These are phyloP conservation scores for Heliangelus exortis DNA, from an alignment of 2,797 vertebrate genomes.

Conservation along the genomic window DNA sequence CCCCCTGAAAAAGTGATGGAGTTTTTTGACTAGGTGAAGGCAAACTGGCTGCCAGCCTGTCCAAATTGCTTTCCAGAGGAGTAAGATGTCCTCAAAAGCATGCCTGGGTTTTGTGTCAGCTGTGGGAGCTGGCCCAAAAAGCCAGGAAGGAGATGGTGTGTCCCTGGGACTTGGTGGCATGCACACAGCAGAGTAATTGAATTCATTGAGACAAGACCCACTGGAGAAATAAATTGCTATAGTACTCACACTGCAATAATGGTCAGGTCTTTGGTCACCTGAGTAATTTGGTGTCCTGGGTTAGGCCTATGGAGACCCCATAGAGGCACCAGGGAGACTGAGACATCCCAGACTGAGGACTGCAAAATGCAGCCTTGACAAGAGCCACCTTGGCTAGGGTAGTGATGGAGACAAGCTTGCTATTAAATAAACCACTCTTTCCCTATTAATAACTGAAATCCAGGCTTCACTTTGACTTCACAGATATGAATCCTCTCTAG, in stretches of 20 bases:
- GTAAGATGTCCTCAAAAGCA: not conserved
- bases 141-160: fast-evolving
- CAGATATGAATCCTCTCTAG: not conserved
- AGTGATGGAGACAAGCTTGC: not conserved
- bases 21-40: not conserved
- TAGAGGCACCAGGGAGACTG: not conserved
- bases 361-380: not conserved
- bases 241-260: not conserved
- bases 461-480: not conserved
- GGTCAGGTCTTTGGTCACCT: not conserved
- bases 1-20: not conserved
- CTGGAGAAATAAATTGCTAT: not conserved
- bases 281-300: not conserved
- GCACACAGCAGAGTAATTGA: not conserved
- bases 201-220: not conserved
- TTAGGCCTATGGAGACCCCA: not conserved
- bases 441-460: not conserved
- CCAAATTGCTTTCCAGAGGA: not conserved
- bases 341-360: not conserved
- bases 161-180: not conserved
- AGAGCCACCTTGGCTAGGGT: not conserved
- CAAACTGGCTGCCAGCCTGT: not conserved
- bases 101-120: not conserved
- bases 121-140: not conserved
- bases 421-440: not conserved